Conservation (phyloP, 2,888 invertebrate species). For the Brenthis ino region DNA sequence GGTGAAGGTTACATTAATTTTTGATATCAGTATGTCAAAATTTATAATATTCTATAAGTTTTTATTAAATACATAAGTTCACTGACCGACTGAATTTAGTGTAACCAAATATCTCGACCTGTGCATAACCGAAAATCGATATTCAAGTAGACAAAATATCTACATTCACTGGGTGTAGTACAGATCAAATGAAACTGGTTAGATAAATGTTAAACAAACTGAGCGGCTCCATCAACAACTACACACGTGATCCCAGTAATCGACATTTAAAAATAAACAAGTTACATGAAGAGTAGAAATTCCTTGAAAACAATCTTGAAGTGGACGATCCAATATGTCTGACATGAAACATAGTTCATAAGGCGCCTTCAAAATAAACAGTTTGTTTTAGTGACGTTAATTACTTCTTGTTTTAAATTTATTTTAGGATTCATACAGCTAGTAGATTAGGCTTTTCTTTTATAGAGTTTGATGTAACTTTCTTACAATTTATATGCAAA, state of each 20-base stretch:
- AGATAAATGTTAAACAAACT: constrained; percentile 64
- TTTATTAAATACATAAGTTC: constrained; percentile 33
- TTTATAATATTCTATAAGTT: background rate
- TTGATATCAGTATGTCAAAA: background rate
- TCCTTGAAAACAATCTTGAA: constrained; percentile 62
- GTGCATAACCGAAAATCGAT: constrained; percentile 29
- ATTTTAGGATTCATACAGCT: constrained; percentile 11
- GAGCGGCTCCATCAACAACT: constrained; percentile 67
- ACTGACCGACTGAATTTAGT: constrained; percentile 38
- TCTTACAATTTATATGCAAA: too few species aligned
- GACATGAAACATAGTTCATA: constrained; percentile 39
- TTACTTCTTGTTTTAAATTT: constrained; percentile 24
- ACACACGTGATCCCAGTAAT: constrained; percentile 63
- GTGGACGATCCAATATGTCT: constrained; percentile 45
- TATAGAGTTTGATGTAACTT: background rate
- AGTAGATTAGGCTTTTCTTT: background rate
- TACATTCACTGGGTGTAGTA: constrained; percentile 28
- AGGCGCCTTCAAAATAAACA: constrained; percentile 37
- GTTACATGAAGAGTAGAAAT: constrained; percentile 55
- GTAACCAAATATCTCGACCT: constrained; percentile 39
- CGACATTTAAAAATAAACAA: constrained; percentile 77
- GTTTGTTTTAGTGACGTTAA: constrained; percentile 31
- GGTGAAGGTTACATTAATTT: background rate
- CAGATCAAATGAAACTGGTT: constrained; percentile 51
- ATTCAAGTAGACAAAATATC: constrained; percentile 13